Evolutionary conservation across 1,140 invertebrate genomes (phyloP).

Genomic region (Oreohelix idahoensis): DNA sequence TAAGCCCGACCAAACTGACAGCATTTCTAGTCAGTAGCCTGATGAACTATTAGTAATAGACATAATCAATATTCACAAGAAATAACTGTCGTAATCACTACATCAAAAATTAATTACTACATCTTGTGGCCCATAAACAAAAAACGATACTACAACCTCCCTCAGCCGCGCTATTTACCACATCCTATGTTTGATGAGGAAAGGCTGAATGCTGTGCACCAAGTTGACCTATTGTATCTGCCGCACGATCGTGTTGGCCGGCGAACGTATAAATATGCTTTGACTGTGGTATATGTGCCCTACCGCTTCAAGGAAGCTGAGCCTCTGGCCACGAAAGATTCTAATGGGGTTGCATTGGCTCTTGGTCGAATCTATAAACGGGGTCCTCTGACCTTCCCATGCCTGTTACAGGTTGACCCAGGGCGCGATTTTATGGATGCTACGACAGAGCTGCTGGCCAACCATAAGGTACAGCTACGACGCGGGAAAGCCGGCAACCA

Average conservation of each 20-base stretch:
- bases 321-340: not conserved
- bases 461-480: not conserved
- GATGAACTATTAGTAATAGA: no score
- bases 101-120: no score
- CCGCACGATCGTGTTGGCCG: not conserved
- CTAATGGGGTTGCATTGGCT: not conserved
- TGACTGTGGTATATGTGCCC: no score
- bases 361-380: not conserved
- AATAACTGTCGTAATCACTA: no score
- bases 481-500: not conserved
- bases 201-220: not conserved
- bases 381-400: not conserved
- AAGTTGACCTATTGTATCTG: not conserved
- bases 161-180: no score
- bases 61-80: no score
- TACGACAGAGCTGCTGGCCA: not conserved
- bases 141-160: no score
- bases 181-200: no score
- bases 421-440: not conserved
- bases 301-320: no score
- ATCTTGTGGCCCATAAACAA: no score
- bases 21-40: no score
- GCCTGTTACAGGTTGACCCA: not conserved
- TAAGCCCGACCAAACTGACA: no score
- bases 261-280: not conserved